Evolutionary conservation across 2,797 vertebrate species (phyloP), one percentile per base, ranked within the genome.

Genomic region (Poecilia velifera): DNA sequence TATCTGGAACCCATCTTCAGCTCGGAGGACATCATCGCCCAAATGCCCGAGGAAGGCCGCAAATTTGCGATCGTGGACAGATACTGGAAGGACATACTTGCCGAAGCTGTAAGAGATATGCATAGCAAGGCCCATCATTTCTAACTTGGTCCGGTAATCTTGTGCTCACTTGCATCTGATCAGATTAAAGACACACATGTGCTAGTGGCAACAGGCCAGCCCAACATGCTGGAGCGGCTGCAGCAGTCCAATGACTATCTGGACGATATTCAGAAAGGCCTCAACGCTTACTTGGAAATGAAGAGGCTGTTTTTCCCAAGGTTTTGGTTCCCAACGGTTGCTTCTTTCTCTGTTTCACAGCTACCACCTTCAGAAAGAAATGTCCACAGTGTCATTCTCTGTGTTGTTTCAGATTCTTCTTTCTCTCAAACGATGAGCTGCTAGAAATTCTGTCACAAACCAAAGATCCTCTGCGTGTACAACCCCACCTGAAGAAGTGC

Each of bases 1-100:
- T 98, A 99, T 91, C 94, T 99, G 20, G 97, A 99, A 80, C 97
- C 98, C 31, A 98, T 99, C 92, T 99, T 99, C 93, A 98, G 97
- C 94, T 98, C 98, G 0, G 96, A 97, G 90, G 97, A 98, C 84
- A 98, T 99, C 83, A 94, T 96, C 77, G 96, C 97, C 59, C 97
- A 99, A 93, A 98, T 99, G 97, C 97, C 97, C 22, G 97, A 98
- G 89, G 97, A 99, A 77, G 97, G 97, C 68, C 95, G 86, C 83
- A 98, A 97, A 87, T 98, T 99, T 91, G 84, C 72, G 68, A 91
- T 94, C 22, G 97, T 98, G 64, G 96, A 98, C 85, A 25, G 88
- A 25, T 96, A 95, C 91, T 98, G 98, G 98, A 98, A 97, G 84
- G 91, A 92, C 72, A 96, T 99, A 66, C 96, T 98, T 80, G 7